Base-by-base conservation (phyloP, 2,888 invertebrate species). In the Alentia gelatinosa region DNA sequence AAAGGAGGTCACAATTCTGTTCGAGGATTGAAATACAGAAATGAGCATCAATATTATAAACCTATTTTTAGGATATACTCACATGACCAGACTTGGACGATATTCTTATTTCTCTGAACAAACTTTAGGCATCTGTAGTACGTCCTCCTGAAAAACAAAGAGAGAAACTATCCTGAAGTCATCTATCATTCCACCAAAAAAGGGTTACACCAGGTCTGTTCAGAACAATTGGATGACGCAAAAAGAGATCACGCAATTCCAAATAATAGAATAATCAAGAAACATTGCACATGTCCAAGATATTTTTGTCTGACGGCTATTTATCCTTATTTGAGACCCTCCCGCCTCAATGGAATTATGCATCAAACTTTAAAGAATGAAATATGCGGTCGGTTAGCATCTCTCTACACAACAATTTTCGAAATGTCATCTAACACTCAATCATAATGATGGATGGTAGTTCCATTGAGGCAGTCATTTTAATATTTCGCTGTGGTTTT, bases 51-150 rank as follows among this genome's bases (percentile, higher is more conserved):
- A n/a, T n/a, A n/a, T n/a, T n/a, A n/a, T n/a, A n/a, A n/a, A n/a
- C n/a, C n/a, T n/a, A n/a, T n/a, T n/a, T n/a, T n/a, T n/a, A n/a
- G n/a, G 33, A 5, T 4, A 39, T 90, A 90, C 90, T 79, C 35
- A 90, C 90, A 75, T 35, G 90, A 42, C 90, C 90, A 90, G 23
- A 90, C 90, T 35, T 90, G 90, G 15, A 90, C 83, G 23, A 90
- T 50, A 47, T 90, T 90, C 15, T 56, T 39, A 37, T 90, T 90
- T 30, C 90, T 30, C 23, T 42, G 47, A n/a, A 90, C 50, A 37
- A 90, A 90, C 37, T 79, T 90, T 9, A 90, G 23, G 35, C 90
- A 90, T 7, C 26, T 23, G 79, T 47, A 90, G 83, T 12, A 42
- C 4, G 90, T 79, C 79, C 79, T 9, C 90, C 90, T 90, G 83